Evolutionary conservation across 2,888 invertebrate species (phyloP).

Genomic region (Catocala fraxini): DNA sequence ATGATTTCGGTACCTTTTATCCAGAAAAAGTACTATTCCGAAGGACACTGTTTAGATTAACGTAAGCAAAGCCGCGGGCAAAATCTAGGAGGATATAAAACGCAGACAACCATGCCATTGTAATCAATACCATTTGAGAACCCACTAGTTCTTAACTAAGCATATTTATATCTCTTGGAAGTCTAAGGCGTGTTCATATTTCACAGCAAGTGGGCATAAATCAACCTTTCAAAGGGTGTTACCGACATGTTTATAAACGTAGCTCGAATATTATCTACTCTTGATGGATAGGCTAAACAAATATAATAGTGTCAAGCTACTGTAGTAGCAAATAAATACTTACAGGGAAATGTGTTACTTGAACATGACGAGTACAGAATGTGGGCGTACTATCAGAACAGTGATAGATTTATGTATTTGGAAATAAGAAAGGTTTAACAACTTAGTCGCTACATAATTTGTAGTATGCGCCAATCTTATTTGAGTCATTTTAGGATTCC

Average conservation of each 20-base stretch:
- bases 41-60: no score
- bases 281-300: constrained; percentile 30
- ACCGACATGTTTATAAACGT: constrained; percentile 25
- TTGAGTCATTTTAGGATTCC: no score
- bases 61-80: no score
- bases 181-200: constrained; percentile 1
- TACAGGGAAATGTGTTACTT: constrained; percentile 10
- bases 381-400: no score
- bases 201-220: constrained; percentile 8
- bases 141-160: not conserved
- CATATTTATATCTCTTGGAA: constrained; percentile 1
- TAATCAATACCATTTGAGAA: constrained; percentile 3
- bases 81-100: no score
- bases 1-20: no score
- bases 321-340: not conserved
- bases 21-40: no score
- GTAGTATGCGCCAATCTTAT: no score
- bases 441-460: no score
- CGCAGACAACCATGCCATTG: constrained; percentile 1
- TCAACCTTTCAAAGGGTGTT: constrained; percentile 9
- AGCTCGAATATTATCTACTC: constrained; percentile 17
- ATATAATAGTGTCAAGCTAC: constrained; percentile 15
- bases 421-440: no score
- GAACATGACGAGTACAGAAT: constrained; percentile 3
- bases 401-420: no score